These are phyloP conservation scores for Brachypodius melanocephalos DNA, from an alignment of 2,113 vertebrate species.

Conservation along the genomic window DNA sequence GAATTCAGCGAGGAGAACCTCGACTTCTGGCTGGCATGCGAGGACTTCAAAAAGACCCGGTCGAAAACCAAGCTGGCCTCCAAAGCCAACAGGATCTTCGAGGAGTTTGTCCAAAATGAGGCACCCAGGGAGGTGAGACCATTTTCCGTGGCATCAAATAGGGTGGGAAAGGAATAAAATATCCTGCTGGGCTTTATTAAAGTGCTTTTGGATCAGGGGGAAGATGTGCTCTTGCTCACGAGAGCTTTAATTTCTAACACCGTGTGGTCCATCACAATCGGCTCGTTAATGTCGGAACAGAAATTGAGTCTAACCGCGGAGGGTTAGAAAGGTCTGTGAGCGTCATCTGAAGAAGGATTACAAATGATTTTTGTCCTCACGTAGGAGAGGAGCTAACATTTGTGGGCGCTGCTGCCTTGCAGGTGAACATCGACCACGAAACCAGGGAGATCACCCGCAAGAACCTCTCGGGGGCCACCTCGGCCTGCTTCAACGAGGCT, in stretches of 20 bases:
- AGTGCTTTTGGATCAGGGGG: neutral
- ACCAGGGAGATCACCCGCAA: conserved; percentile 76
- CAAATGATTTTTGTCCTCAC: neutral
- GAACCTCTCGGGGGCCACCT: conserved; percentile 62
- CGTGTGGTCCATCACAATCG: accelerated
- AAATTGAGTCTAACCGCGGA: neutral
- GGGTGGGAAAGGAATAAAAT: neutral
- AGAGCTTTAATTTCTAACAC: neutral
- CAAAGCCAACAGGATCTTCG: conserved; percentile 88
- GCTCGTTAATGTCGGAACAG: neutral
- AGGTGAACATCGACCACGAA: conserved; percentile 85
- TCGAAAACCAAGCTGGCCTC: conserved; percentile 76
- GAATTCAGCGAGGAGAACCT: conserved; percentile 98
- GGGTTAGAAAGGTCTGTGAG: neutral
- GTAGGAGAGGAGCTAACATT: neutral
- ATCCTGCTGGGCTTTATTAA: neutral
- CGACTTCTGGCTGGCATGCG: conserved; percentile 94
- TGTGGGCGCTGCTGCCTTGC: neutral
- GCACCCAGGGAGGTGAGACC: conserved; percentile 88
- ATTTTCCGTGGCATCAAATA: neutral
- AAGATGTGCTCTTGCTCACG: neutral
- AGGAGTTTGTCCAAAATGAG: conserved; percentile 88
- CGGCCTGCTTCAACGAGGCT: conserved; percentile 70
- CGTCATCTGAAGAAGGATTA: neutral
- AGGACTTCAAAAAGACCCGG: conserved; percentile 87